phyloP scores from a whole-genome alignment of 2,888 invertebrate genomes.

The Quadriops clusia region DNA sequence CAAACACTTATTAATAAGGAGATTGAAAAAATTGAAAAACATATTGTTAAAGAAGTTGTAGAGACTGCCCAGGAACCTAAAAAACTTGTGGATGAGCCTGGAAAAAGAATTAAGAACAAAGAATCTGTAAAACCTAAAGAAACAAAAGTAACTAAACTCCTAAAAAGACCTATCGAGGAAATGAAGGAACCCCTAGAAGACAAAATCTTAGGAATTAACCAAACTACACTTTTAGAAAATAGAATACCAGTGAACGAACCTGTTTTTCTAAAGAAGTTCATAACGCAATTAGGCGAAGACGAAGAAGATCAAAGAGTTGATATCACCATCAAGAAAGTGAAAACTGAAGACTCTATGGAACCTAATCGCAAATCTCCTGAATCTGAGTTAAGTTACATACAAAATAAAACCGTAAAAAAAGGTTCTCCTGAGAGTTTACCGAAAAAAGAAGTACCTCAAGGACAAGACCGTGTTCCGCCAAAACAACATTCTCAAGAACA shows the following conservation, averaged over 20 bases:
- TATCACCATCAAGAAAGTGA: slow-evolving; percentile 4
- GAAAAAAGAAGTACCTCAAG: too few species aligned
- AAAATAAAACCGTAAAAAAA: slow-evolving; percentile 24
- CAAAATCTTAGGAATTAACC: slow-evolving; percentile 8
- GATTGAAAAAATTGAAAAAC: slow-evolving; percentile 1
- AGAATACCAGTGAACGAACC: slow-evolving; percentile 30
- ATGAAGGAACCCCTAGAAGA: slow-evolving; percentile 7
- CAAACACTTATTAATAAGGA: too few species aligned
- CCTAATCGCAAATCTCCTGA: background rate
- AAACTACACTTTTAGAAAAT: slow-evolving; percentile 7
- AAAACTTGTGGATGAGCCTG: too few species aligned
- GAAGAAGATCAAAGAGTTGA: slow-evolving; percentile 22
- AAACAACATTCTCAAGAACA: too few species aligned
- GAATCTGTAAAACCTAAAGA: background rate
- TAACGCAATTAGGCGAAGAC: slow-evolving; percentile 24
- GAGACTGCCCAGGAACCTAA: too few species aligned
- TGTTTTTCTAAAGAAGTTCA: slow-evolving; percentile 25
- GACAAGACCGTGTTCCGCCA: too few species aligned
- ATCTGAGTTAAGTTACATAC: background rate
- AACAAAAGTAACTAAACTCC: slow-evolving; percentile 1
- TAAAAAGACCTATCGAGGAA: slow-evolving; percentile 1
- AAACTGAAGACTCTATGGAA: background rate
- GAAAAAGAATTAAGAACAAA: too few species aligned
- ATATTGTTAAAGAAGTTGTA: background rate
- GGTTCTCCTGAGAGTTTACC: slow-evolving; percentile 19